phyloP scores from a whole-genome alignment of 2,113 vertebrate genomes.

The Toxostoma redivivum region DNA sequence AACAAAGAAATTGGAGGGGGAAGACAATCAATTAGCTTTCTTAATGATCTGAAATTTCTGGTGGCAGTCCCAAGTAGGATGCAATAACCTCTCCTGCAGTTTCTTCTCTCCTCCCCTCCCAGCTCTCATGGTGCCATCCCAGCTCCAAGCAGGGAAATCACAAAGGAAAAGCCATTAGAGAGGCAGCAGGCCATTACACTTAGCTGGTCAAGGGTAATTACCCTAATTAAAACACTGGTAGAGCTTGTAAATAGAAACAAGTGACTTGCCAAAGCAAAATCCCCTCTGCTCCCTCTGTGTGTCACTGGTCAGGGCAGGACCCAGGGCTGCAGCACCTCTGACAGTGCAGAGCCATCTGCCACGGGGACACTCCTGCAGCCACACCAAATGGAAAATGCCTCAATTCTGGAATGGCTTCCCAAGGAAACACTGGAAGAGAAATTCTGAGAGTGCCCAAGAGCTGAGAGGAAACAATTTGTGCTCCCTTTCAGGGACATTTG shows the following conservation, averaged over 20 bases:
- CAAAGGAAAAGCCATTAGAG: not conserved
- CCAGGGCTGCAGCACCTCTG: not conserved
- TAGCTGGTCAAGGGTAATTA: not conserved
- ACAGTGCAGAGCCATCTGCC: not conserved
- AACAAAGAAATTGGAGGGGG: not conserved
- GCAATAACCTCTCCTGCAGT: not conserved
- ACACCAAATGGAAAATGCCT: fast-evolving
- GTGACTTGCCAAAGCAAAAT: not conserved
- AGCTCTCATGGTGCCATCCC: not conserved
- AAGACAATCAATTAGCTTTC: not conserved
- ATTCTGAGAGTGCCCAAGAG: not conserved
- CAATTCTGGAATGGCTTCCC: not conserved
- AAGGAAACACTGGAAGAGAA: not conserved
- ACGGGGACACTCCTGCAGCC: not conserved
- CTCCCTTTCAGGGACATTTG: fast-evolving
- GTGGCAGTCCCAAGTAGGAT: not conserved
- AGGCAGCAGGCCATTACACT: not conserved
- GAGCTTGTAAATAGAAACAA: not conserved
- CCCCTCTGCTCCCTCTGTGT: not conserved
- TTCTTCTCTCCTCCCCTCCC: not conserved
- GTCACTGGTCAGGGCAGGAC: not conserved
- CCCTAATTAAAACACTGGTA: not conserved
- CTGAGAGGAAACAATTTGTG: not conserved
- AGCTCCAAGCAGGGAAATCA: not conserved
- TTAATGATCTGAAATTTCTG: not conserved